Conservation (phyloP, 1,140 invertebrate species). For the Drosophila carrolli region DNA sequence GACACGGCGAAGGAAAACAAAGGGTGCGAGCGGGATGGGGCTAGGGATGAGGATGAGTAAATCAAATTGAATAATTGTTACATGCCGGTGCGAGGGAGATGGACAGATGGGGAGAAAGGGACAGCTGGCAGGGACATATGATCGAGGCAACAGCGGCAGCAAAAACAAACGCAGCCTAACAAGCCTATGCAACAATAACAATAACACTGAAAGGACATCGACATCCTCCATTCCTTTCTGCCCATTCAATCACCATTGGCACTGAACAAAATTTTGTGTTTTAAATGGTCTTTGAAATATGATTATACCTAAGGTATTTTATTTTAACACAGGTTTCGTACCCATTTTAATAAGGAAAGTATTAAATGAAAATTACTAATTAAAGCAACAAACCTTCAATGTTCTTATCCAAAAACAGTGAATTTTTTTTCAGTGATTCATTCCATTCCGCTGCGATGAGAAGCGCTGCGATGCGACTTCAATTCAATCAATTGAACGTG, state of each 20-base stretch:
- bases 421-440: constrained; percentile 4
- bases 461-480: constrained; percentile 66
- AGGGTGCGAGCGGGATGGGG: not conserved
- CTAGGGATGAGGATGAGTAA: constrained; percentile 32
- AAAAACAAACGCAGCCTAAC: constrained; percentile 55
- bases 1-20: constrained; percentile 15
- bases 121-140: constrained; percentile 39
- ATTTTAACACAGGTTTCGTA: too few species aligned
- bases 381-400: too few species aligned
- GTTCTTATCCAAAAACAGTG: too few species aligned
- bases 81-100: constrained; percentile 22
- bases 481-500: constrained; percentile 83
- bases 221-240: not conserved
- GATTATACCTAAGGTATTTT: too few species aligned
- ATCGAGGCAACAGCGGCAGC: constrained; percentile 30
- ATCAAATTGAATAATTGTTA: constrained; percentile 82
- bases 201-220: constrained; percentile 22
- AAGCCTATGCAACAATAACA: constrained; percentile 64
- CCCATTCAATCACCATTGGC: not conserved
- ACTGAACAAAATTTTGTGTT: not conserved
- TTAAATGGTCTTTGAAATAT: too few species aligned
- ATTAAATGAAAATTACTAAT: too few species aligned
- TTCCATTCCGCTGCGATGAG: constrained; percentile 47
- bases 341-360: too few species aligned
- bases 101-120: constrained; percentile 32